Base-by-base conservation (phyloP, 2,113 vertebrate genomes). In the Petaurus breviceps region DNA sequence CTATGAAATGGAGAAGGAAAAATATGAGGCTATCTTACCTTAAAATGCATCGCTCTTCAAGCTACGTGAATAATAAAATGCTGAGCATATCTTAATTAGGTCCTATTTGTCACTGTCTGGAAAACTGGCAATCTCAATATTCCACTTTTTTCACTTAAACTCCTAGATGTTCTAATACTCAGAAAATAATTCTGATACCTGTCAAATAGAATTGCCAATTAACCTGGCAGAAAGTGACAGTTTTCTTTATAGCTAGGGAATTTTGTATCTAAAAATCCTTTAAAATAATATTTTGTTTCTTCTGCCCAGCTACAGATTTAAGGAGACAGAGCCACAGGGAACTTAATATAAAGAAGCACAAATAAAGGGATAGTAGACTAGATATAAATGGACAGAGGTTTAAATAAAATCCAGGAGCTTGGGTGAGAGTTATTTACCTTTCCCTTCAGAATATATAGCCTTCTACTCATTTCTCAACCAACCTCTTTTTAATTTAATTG, bases 171-270 rank as follows among this genome's bases (percentile, higher is more conserved):
- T 97, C 49, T 51, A 93, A 95, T 93, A 92, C 53, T 92, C 90
- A 95, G 89, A 95, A 97, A 96, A 96, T 92, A 97, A 92, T 89
- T 14, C 23, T 96, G 90, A 90, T 84, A 90, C 46, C 92, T 93
- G 92, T 97, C 95, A 95, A 90, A 94, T 84, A 47, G 11, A 91
- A 12, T 0, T 95, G 92, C 51, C 28, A 94, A 95, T 1, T 3
- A 96, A 92, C 25, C 77, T 51, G 51, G 92, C 96, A 93, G 89
- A 96, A 96, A 96, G 8, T 31, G 4, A 91, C 28, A 91, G 8
- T 93, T 94, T 84, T 96, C 68, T 94, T 8, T 47, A 97, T 52
- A 51, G 8, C 97, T 68, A 19, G 11, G 93, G 90, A 9, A 50
- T 37, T 37, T 9, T 22, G 24, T 92, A 28, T 92, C 43, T 24